phyloP scores from a whole-genome alignment of 2,888 invertebrate species.

The Apotomis turbidana region DNA sequence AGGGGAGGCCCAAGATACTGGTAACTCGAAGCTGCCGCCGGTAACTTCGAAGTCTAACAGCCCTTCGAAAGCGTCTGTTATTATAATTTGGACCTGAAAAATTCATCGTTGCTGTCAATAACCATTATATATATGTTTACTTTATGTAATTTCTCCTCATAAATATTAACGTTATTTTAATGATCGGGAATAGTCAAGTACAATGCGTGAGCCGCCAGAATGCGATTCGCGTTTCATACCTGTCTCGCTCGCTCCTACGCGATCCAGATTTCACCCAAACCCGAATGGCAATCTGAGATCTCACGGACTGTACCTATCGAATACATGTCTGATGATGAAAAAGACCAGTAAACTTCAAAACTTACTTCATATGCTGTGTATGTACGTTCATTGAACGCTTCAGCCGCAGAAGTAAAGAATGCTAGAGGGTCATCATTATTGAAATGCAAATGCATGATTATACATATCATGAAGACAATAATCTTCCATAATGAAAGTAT shows the following conservation, averaged over 20 bases:
- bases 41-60: slow-evolving; percentile 66
- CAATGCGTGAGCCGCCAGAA: too few species aligned
- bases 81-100: slow-evolving; percentile 75
- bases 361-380: slow-evolving; percentile 82
- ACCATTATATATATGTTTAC: too few species aligned
- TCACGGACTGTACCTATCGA: too few species aligned
- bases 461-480: slow-evolving; percentile 86
- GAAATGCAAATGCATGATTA: slow-evolving; percentile 82
- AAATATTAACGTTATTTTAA: too few species aligned
- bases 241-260: too few species aligned
- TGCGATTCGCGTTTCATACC: too few species aligned
- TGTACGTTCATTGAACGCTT: slow-evolving; percentile 79
- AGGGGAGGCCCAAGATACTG: slow-evolving; percentile 69
- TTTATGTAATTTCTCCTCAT: too few species aligned
- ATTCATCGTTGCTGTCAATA: background rate
- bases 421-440: slow-evolving; percentile 72
- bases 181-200: too few species aligned
- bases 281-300: too few species aligned
- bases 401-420: slow-evolving; percentile 75
- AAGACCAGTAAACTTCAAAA: slow-evolving; percentile 3
- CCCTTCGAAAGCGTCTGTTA: slow-evolving; percentile 66
- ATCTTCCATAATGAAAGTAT: slow-evolving; percentile 91
- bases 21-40: slow-evolving; percentile 60
- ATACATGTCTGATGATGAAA: too few species aligned
- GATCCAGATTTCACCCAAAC: too few species aligned